These are phyloP conservation scores for Pollenia amentaria DNA, from an alignment of 2,888 invertebrate genomes.

Conservation along the genomic window DNA sequence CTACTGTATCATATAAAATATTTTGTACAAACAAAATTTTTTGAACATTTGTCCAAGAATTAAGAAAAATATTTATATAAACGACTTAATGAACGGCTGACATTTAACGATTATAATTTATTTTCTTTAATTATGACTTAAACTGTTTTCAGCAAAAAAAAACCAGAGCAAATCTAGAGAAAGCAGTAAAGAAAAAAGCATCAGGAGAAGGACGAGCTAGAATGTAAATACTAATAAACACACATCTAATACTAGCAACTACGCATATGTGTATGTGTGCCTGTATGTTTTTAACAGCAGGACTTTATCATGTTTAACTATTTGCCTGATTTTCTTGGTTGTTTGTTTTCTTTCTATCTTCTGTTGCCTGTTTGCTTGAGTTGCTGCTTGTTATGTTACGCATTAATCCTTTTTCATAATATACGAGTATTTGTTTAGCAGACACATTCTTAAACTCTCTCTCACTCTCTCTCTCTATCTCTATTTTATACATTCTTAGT, in stretches of 20 bases:
- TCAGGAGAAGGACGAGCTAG: conserved; percentile 27
- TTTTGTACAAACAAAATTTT: conserved; percentile 55
- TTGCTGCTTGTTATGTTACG: conserved; percentile 64
- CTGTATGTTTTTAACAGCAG: conserved; percentile 52
- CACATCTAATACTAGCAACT: conserved; percentile 7
- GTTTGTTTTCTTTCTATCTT: not conserved
- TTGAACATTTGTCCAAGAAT: conserved; percentile 64
- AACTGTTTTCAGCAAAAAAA: conserved; percentile 65
- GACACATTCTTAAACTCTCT: conserved; percentile 52
- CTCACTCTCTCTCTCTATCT: not conserved
- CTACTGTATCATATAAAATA: conserved; percentile 41
- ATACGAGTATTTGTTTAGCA: conserved; percentile 75
- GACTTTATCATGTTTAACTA: conserved; percentile 65
- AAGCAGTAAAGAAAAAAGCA: conserved; percentile 16
- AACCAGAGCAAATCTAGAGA: not conserved
- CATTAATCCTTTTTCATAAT: conserved; percentile 75
- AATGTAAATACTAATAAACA: conserved; percentile 54
- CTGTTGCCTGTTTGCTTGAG: not conserved
- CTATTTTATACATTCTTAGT: not conserved
- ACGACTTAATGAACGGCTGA: conserved; percentile 74
- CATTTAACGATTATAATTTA: conserved; percentile 74
- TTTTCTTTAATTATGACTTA: conserved; percentile 75
- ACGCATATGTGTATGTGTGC: not conserved
- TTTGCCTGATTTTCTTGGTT: conserved; percentile 53
- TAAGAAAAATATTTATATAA: conserved; percentile 61